Evolutionary conservation across 2,888 invertebrate genomes (phyloP).

Genomic region (Spatulosminthurus flaviceps): DNA sequence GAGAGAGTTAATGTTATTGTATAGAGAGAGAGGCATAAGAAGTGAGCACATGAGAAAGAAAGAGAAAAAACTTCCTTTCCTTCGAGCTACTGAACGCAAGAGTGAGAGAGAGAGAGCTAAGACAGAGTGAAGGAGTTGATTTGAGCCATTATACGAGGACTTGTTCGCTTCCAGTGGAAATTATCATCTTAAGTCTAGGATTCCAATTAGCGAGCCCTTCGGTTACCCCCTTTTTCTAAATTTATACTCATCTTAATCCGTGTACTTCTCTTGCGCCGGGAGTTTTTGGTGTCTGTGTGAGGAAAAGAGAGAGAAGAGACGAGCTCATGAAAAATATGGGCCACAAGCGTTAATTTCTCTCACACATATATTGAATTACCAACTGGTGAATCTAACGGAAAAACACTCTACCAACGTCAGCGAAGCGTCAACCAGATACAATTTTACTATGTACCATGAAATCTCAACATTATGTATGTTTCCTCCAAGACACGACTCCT

Average conservation of each 20-base stretch:
- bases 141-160: constrained; percentile 49
- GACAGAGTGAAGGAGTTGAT: constrained; percentile 46
- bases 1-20: not conserved
- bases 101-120: not conserved
- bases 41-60: too few relatives aligned
- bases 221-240: constrained; percentile 55
- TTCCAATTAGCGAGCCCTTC: constrained; percentile 62
- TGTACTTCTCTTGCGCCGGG: constrained; percentile 35
- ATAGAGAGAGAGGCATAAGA: too few relatives aligned
- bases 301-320: constrained; percentile 30
- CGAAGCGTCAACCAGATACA: constrained; percentile 47
- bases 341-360: constrained; percentile 63
- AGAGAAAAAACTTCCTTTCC: too few relatives aligned
- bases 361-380: constrained; percentile 62
- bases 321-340: constrained; percentile 58
- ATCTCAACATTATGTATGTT: constrained; percentile 43
- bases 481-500: constrained; percentile 16
- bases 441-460: constrained; percentile 45
- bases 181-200: constrained; percentile 53
- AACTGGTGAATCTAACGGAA: constrained; percentile 46
- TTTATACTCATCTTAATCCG: constrained; percentile 60
- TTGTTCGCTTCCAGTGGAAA: constrained; percentile 18
- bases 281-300: not conserved
- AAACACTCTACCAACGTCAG: constrained; percentile 43
- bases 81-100: not conserved